Evolutionary conservation across 2,113 vertebrate species (phyloP), one percentile per base, ranked within the genome.

Genomic region (Pseudorasbora parva): DNA sequence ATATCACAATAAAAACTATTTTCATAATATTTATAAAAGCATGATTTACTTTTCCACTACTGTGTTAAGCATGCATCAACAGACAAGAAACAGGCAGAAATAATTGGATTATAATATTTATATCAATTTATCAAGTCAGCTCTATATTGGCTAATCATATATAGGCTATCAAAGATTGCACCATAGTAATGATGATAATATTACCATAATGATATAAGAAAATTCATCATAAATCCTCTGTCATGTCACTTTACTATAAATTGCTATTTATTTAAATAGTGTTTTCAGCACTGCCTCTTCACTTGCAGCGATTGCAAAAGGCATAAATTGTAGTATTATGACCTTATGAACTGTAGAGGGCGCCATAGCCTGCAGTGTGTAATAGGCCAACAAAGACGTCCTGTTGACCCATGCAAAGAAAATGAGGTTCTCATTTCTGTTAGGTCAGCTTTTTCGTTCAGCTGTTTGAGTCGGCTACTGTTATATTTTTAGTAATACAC

Each of bases 321-420:
- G 14, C 21, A 12, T 3, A 21, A 19, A 23, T 33, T 59, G 60
- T 6, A 66, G 64, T 37, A 25, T 19, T 69, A 15, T 5, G 5
- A 6, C 15, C 2, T 3, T 49, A 8, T 23, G n/a, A 23, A 59
- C 84, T 69, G 78, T 25, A 82, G 84, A 76, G 59, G 72, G 84
- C 23, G 71, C 2, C 62, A 54, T 64, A 74, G 27, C 17, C 59
- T 79, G 4, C 43, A 49, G 4, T 2, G 25, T 47, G 23, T 19
- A 15, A 51, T 27, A 8, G 43, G n/a, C 17, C 14, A 10, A 68
- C 21, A 23, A 41, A 10, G 8, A 66, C n/a, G 41, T 64, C 9
- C 56, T 59, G 23, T 66, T 5, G 62, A 66, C 15, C 15, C 27
- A 5, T 68, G 27, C 30, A 4, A 37, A 37, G 8, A 33, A 49